phyloP scores from a whole-genome alignment of 2,888 invertebrate genomes.

The Stegana nigrithorax region DNA sequence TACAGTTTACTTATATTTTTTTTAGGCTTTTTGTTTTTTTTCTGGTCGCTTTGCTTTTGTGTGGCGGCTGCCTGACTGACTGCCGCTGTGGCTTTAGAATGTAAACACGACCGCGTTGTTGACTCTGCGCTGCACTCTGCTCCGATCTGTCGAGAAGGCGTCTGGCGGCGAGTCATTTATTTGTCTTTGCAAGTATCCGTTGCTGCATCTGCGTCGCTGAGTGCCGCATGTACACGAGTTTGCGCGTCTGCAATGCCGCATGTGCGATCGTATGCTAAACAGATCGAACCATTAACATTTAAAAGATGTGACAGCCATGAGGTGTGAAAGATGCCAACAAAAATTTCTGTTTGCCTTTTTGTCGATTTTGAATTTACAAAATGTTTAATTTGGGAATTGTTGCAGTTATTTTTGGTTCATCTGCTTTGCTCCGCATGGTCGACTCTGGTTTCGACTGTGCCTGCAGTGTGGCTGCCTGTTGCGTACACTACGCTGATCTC shows the following conservation, averaged over 20 bases:
- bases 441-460: not conserved
- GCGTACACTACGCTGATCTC: not conserved
- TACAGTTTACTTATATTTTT: too few species aligned
- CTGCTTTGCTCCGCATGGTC: not conserved
- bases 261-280: conserved; percentile 57
- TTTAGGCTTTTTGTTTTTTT: too few species aligned
- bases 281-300: conserved; percentile 40
- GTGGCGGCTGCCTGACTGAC: too few species aligned
- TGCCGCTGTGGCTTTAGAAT: conserved; percentile 4
- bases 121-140: not conserved
- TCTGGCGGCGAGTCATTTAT: not conserved
- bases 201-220: not conserved
- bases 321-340: conserved; percentile 14
- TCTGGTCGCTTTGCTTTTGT: too few species aligned
- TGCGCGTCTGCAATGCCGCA: conserved; percentile 17
- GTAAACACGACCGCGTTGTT: not conserved
- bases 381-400: conserved; percentile 8
- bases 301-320: conserved; percentile 17
- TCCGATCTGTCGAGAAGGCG: not conserved
- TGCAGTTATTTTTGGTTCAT: conserved; percentile 9
- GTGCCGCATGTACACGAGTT: not conserved
- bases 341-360: conserved; percentile 11
- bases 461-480: not conserved
- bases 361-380: not conserved
- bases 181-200: not conserved